Conservation (phyloP, 2,113 vertebrate genomes). For the Microtus oregoni region DNA sequence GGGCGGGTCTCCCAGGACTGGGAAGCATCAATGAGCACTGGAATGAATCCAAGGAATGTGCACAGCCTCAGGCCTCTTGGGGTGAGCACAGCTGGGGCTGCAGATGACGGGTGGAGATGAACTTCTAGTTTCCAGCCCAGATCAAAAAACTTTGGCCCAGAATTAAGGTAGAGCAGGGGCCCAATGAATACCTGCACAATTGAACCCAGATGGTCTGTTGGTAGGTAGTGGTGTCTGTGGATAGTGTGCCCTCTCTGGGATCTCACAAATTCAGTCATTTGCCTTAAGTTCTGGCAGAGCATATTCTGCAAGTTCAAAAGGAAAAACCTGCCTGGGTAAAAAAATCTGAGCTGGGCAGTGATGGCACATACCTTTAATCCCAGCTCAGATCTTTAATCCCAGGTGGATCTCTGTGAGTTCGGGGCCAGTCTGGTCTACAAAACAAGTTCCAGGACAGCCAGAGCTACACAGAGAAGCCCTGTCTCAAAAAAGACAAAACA, state of each 20-base stretch:
- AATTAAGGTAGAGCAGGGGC: conserved; percentile 31
- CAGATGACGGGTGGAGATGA: conserved; percentile 69
- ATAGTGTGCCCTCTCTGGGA: neutral
- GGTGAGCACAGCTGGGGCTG: conserved; percentile 68
- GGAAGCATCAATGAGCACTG: conserved; percentile 73
- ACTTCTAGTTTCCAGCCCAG: conserved; percentile 67
- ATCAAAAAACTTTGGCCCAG: conserved; percentile 57
- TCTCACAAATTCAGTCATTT: neutral
- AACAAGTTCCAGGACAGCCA: neutral
- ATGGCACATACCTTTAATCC: neutral
- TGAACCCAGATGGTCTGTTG: conserved; percentile 49
- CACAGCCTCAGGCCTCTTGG: conserved; percentile 63
- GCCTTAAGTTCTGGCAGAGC: neutral
- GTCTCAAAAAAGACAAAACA: neutral
- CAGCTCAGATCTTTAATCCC: neutral
- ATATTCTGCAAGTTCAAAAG: conserved; percentile 25
- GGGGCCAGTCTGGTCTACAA: neutral
- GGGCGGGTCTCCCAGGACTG: conserved; percentile 64
- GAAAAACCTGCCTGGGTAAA: conserved; percentile 1
- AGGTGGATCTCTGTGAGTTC: neutral
- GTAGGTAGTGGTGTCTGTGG: neutral
- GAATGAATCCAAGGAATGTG: conserved; percentile 70
- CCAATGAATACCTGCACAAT: conserved; percentile 62
- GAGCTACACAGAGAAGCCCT: neutral
- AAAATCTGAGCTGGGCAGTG: neutral